Evolutionary conservation across 1,140 invertebrate species (phyloP).

Genomic region (Choristoneura fumiferana): DNA sequence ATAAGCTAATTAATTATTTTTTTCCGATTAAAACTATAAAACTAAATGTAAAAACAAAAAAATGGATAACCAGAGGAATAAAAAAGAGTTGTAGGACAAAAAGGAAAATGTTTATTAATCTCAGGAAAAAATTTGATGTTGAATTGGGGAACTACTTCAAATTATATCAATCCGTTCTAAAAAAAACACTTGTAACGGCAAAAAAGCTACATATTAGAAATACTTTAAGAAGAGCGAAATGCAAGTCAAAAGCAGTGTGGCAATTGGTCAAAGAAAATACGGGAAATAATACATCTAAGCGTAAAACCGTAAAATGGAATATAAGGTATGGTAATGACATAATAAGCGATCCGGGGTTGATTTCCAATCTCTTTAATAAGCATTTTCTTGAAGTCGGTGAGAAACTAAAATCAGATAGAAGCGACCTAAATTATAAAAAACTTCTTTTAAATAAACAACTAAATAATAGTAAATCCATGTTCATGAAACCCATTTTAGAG

Average conservation of each 20-base stretch:
- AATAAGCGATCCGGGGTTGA: conserved; percentile 11
- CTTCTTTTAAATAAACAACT: neutral
- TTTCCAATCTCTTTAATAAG: too few relatives aligned
- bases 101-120: neutral
- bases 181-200: neutral
- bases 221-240: neutral
- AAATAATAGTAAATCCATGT: conserved; percentile 5
- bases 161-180: neutral
- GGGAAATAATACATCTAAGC: neutral
- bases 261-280: conserved; percentile 1
- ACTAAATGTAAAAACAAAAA: neutral
- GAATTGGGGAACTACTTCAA: neutral
- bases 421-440: neutral
- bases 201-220: neutral
- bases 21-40: neutral
- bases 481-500: conserved; percentile 3
- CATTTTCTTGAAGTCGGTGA: conserved; percentile 5
- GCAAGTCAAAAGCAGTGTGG: neutral
- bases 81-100: neutral
- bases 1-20: neutral
- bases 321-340: neutral
- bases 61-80: neutral
- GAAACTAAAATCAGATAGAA: neutral
- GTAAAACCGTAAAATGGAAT: neutral
- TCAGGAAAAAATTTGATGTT: neutral